These are phyloP conservation scores for Pogonocherus hispidulus DNA, from an alignment of 2,888 invertebrate genomes.

Conservation along the genomic window DNA sequence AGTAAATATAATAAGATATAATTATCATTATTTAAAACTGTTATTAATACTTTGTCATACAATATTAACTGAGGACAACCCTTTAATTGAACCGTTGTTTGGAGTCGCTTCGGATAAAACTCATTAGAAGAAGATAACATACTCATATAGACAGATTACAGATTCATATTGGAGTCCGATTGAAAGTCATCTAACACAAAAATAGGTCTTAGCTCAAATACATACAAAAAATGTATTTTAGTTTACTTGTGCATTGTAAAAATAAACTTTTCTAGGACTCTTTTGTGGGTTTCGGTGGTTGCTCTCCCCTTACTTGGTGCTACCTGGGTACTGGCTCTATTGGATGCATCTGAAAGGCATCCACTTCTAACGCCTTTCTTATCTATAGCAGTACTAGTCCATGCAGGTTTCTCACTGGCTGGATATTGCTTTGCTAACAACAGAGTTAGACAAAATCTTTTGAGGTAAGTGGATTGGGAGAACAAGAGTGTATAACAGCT, in stretches of 20 bases:
- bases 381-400: slow-evolving; percentile 82
- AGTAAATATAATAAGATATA: background rate
- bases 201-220: too few species aligned
- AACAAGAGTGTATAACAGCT: background rate
- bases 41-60: too few species aligned
- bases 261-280: slow-evolving; percentile 76
- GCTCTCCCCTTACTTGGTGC: slow-evolving; percentile 87
- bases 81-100: too few species aligned
- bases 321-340: slow-evolving; percentile 88
- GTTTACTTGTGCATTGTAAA: too few species aligned
- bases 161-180: too few species aligned
- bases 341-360: slow-evolving; percentile 82
- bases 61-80: too few species aligned
- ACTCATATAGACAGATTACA: too few species aligned
- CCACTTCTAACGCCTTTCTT: slow-evolving; percentile 83
- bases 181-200: too few species aligned
- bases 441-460: slow-evolving; percentile 83
- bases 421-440: slow-evolving; percentile 91
- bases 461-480: slow-evolving; percentile 64
- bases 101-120: too few species aligned
- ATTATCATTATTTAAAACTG: too few species aligned
- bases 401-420: slow-evolving; percentile 86
- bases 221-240: too few species aligned
- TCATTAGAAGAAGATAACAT: too few species aligned
- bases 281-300: slow-evolving; percentile 89